A percentile compares a stretch with the other conserved stretches of the same genome.
Conservation (phyloP, 2,888 invertebrate genomes). For the Zaprionus obscuricornis region DNA sequence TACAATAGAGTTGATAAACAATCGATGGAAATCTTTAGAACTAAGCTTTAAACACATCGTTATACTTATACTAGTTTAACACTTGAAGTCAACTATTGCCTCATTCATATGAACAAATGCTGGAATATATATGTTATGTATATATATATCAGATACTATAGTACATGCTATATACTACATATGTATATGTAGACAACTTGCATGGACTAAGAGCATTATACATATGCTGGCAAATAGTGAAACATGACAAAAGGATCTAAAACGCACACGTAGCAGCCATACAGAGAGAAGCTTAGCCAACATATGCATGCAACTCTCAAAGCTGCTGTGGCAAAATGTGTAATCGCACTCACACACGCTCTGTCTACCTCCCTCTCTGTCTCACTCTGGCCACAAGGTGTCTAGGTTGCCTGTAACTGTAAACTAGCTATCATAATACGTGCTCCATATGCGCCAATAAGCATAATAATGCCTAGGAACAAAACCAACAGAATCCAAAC, state of each 20-base stretch:
- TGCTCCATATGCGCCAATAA: conserved; percentile 73
- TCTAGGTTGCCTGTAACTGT: no score
- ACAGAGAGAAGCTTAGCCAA: conserved; percentile 30
- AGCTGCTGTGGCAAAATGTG: conserved; percentile 19
- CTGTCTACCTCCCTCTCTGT: no score
- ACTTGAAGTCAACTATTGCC: no score
- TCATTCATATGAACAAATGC: no score
- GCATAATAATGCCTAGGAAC: conserved; percentile 60
- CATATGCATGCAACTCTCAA: no score
- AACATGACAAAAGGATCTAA: conserved; percentile 33
- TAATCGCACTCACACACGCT: conserved; percentile 9
- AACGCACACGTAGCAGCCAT: conserved; percentile 30
- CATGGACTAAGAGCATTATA: conserved; percentile 18
- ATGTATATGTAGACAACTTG: not conserved
- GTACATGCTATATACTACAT: no score
- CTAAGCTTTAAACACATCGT: no score
- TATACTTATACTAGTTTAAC: no score
- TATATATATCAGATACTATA: not conserved
- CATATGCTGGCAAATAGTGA: conserved; percentile 34
- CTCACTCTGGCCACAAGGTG: no score
- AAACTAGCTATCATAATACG: conserved; percentile 72
- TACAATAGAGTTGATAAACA: no score
- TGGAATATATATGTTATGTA: no score
- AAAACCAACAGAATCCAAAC: conserved; percentile 42
- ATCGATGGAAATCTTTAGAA: no score